Percentiles rank a stretch among this genome's conserved stretches.
These are phyloP conservation scores for Papilio gigon DNA, from an alignment of 2,888 invertebrate species.

Conservation along the genomic window DNA sequence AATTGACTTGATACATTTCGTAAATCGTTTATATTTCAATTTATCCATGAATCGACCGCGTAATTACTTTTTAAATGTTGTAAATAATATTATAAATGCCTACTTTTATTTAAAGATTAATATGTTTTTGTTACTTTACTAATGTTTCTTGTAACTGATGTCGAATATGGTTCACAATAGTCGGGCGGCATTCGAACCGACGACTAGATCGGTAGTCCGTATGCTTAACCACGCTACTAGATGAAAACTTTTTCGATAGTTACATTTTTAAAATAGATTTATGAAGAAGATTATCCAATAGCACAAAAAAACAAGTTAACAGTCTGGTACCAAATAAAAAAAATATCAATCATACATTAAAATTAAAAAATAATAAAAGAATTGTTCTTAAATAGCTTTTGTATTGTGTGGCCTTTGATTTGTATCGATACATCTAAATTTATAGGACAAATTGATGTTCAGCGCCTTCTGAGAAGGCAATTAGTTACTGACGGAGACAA, in stretches of 20 bases:
- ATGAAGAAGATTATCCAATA: no score
- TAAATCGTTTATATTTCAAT: neutral
- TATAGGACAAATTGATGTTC: slow-evolving; percentile 44
- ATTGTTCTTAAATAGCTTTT: neutral
- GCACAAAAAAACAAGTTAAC: no score
- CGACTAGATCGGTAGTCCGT: no score
- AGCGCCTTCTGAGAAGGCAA: slow-evolving; percentile 40
- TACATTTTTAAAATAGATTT: no score
- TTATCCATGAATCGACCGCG: neutral
- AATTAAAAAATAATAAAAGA: neutral
- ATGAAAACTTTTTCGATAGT: no score
- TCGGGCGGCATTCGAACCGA: no score
- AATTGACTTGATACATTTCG: neutral
- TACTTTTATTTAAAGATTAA: neutral
- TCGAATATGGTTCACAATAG: no score
- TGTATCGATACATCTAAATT: slow-evolving; percentile 37
- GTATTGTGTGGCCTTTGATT: slow-evolving; percentile 23
- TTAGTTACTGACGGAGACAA: slow-evolving; percentile 36
- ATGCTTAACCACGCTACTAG: no score
- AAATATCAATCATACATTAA: neutral
- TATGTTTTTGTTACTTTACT: no score
- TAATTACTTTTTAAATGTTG: neutral
- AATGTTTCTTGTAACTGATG: no score
- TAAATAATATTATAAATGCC: neutral
- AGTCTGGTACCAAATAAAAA: neutral